phyloP scores from a whole-genome alignment of 2,888 invertebrate genomes.

The Diarsia rubi region DNA sequence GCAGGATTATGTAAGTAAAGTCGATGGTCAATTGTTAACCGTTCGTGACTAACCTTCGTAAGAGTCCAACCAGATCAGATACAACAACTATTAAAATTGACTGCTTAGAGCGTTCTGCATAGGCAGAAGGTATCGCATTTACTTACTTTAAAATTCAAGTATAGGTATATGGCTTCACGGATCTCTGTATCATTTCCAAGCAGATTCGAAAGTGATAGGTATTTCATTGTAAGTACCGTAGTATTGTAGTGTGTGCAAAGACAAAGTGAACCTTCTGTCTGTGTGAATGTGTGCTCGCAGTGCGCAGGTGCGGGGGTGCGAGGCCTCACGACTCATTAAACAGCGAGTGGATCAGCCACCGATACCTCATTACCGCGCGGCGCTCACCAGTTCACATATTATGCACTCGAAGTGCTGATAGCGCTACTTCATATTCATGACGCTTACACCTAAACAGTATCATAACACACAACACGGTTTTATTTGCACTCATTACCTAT shows the following conservation, averaged over 20 bases:
- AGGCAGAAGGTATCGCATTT: not conserved
- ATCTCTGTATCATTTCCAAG: not conserved
- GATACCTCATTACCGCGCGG: conserved; percentile 35
- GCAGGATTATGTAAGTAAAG: not conserved
- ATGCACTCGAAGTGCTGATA: conserved; percentile 21
- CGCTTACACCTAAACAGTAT: conserved; percentile 8
- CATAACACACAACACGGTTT: not conserved
- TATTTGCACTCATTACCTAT: not conserved
- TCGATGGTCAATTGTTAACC: not conserved
- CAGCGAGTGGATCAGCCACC: conserved; percentile 21
- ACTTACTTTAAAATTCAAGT: not conserved
- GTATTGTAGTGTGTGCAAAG: not conserved
- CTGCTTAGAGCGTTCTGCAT: not conserved
- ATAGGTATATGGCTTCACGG: not conserved
- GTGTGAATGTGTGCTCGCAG: not conserved
- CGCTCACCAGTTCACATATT: conserved; percentile 13
- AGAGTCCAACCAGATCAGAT: too few relatives aligned
- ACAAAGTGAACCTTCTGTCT: conserved; percentile 24
- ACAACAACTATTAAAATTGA: not conserved
- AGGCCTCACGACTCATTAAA: conserved; percentile 35
- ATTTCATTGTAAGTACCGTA: not conserved
- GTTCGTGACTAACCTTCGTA: not conserved
- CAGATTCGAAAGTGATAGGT: not conserved
- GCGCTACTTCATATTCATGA: conserved; percentile 38
- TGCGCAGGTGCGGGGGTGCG: conserved; percentile 44